These are phyloP conservation scores for Varroa destructor DNA, from an alignment of 1,140 invertebrate species.

Conservation along the genomic window DNA sequence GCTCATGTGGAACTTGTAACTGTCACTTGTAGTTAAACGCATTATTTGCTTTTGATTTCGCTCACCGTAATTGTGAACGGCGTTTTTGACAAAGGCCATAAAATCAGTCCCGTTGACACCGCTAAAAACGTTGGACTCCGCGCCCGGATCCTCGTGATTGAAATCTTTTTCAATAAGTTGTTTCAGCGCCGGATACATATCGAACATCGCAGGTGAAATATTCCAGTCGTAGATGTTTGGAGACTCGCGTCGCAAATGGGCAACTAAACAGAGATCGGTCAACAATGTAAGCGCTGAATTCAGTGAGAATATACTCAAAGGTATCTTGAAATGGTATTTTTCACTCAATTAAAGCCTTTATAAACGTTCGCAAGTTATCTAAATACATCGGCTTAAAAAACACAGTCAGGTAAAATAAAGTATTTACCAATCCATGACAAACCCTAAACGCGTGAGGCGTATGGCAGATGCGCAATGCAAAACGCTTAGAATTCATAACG, in stretches of 20 bases:
- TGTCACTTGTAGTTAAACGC: too few relatives aligned
- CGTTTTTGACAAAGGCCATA: constrained; percentile 12
- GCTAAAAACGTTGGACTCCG: constrained; percentile 9
- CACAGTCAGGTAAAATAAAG: too few relatives aligned
- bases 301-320: too few relatives aligned
- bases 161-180: constrained; percentile 1
- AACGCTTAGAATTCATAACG: too few relatives aligned
- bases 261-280: constrained; percentile 1
- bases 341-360: too few relatives aligned
- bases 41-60: not conserved
- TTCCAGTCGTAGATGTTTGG: constrained; percentile 23
- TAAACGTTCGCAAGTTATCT: too few relatives aligned
- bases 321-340: too few relatives aligned
- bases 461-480: too few relatives aligned
- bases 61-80: constrained; percentile 10
- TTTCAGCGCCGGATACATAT: not conserved
- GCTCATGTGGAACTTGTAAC: too few relatives aligned
- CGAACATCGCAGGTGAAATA: constrained; percentile 4
- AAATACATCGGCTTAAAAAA: too few relatives aligned
- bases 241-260: constrained; percentile 7
- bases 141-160: constrained; percentile 22
- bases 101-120: constrained; percentile 25
- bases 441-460: too few relatives aligned
- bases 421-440: too few relatives aligned
- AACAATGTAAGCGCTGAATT: not conserved